Base-by-base conservation (phyloP, 2,888 invertebrate species). In the Sialis fuliginosa region DNA sequence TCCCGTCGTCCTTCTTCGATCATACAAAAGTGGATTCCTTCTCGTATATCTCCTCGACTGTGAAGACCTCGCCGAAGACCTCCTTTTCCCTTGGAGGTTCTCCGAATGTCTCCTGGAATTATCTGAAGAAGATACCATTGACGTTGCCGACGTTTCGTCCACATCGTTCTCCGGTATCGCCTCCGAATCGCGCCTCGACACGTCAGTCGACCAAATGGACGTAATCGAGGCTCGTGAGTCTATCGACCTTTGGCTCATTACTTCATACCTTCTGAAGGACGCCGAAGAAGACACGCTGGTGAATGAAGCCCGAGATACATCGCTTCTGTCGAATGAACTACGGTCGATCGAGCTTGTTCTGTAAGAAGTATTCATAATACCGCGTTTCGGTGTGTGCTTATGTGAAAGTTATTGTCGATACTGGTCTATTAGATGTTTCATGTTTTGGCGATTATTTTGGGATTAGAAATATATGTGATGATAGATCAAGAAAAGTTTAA, bases 1-100 rank as follows among this genome's bases (percentile, higher is more conserved):
- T 66, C 77, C 77, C 52, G 76, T 76, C 44, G 77, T 77, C 56
- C 76, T 66, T 59, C 76, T 66, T 45, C 76, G 62, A 45, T 68
- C 74, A 50, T 62, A 58, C 44, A 72, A 70, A 48, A 74, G 65
- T 22, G 75, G 76, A 50, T 68, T 61, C 53, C 74, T 67, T 49
- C 75, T 62, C 13, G 72, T 62, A 32, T 72, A 70, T 49, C 74
- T 56, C 44, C 65, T 57, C 34, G 62, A 55, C 53, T 63, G 64
- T 34, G 62, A 56, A 4, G 61, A 56, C 48, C 64, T 53, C 22
- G 59, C 55, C 6, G 64, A 61, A 4, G 65, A 64, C 22, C 61
- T 52, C 44, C 65, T 54, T 30, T 62, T 52, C 39, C 61, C 55
- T 42, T 55, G 56, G 6, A 56, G 55, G 35, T 58, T 46, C 49